Evolutionary conservation across 2,888 invertebrate genomes (phyloP), one percentile per base, ranked within the genome.

Genomic region (Zaprionus lineosus): DNA sequence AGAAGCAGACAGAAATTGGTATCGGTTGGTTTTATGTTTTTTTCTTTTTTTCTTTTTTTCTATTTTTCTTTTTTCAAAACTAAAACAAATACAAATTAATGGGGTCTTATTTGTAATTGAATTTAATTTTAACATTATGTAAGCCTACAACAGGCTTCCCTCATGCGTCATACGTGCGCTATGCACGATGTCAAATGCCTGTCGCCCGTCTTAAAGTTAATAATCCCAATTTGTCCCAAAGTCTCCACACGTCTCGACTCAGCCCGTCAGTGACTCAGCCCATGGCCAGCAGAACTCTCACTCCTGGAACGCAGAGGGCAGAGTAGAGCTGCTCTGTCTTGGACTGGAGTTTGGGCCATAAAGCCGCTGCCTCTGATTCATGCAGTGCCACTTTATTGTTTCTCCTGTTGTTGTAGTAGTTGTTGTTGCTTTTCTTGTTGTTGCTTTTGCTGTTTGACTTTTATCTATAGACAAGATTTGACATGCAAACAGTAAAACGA

Each of bases 291-390:
- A 26, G 31, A 37, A 19, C 15, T 19, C 24, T n/a, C 28, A n/a
- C 9, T 16, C 3, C 8, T 12, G 15, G 11, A 15, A 5, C 34
- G 18, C 1, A 18, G 39, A n/a, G n/a, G n/a, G n/a, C n/a, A n/a
- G 12, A 8, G 19, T 1, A 7, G n/a, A 33, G 24, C 44, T 65
- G 14, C 62, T 51, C 51, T 34, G 56, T 33, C 28, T 29, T 29
- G 11, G 40, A 26, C 31, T 9, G 36, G 7, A 3, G 26, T 33
- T 15, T 47, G 19, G 18, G 36, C 31, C 59, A 68, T 71, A 65
- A 60, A 60, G n/a, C n/a, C 9, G 19, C 29, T 5, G 52, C 2
- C 43, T 53, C 59, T 77, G 84, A 81, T 69, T 84, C 84, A 77
- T 69, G 46, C 58, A 31, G 1, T 7, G 12, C 51, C 34, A 12